phyloP scores from a whole-genome alignment of 2,888 invertebrate genomes.

The Harpagoxenus sublaevis region DNA sequence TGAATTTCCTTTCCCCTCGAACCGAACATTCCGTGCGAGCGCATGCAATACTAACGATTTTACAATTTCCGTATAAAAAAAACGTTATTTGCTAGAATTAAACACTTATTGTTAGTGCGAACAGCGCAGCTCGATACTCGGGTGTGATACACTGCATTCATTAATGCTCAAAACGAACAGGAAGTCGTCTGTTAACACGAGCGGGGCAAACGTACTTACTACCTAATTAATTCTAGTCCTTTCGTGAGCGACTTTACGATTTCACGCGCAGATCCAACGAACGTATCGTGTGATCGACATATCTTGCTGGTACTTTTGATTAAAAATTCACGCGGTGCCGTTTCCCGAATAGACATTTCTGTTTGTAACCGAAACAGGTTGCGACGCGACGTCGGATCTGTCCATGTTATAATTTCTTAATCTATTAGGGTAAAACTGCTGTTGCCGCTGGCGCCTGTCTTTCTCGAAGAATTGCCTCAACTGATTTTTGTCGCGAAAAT shows the following conservation, averaged over 20 bases:
- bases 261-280: slow-evolving; percentile 7
- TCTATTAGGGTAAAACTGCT: slow-evolving; percentile 74
- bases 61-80: slow-evolving; percentile 32
- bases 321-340: slow-evolving; percentile 37
- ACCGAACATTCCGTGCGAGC: slow-evolving; percentile 3
- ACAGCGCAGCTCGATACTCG: slow-evolving; percentile 7
- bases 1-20: slow-evolving; percentile 20
- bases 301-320: slow-evolving; percentile 26
- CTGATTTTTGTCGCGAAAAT: slow-evolving; percentile 75
- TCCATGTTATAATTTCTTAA: slow-evolving; percentile 73
- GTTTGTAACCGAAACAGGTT: slow-evolving; percentile 16
- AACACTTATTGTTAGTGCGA: slow-evolving; percentile 1
- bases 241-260: slow-evolving; percentile 14
- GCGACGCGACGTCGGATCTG: slow-evolving; percentile 68
- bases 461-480: slow-evolving; percentile 75
- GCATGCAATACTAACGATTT: slow-evolving; percentile 20
- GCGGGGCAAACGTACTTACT: not conserved
- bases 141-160: slow-evolving; percentile 1
- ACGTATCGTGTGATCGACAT: not conserved
- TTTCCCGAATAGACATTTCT: slow-evolving; percentile 38
- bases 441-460: slow-evolving; percentile 75
- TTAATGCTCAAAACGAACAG: slow-evolving; percentile 6
- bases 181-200: not conserved
- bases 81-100: slow-evolving; percentile 25
- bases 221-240: slow-evolving; percentile 23